A percentile compares a stretch with the other conserved stretches of the same genome.
phyloP scores from a whole-genome alignment of 2,888 invertebrate species.

The Antheraea yamamai region DNA sequence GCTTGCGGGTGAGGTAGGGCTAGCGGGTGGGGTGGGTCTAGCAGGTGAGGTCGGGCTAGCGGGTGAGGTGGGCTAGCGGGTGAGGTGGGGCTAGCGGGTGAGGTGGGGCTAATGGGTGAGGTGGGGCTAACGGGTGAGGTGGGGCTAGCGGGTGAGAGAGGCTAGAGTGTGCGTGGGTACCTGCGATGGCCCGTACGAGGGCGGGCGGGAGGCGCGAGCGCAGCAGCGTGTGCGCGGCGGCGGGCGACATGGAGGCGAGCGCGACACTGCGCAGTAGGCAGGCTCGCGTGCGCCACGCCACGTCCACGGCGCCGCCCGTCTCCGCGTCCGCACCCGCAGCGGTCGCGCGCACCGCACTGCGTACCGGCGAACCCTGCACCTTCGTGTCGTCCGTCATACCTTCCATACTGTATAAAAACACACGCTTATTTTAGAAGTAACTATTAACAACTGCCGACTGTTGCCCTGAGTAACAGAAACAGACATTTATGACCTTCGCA shows the following conservation, averaged over 20 bases:
- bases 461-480: too few relatives aligned
- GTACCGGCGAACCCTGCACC: conserved; percentile 49
- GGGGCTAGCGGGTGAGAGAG: too few relatives aligned
- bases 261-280: conserved; percentile 89
- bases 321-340: conserved; percentile 28
- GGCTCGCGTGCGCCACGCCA: conserved; percentile 71
- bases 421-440: not conserved
- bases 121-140: too few relatives aligned
- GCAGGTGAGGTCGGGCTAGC: not conserved
- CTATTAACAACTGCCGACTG: not conserved
- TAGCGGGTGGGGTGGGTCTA: too few relatives aligned
- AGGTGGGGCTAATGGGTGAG: too few relatives aligned
- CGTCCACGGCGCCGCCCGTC: conserved; percentile 30
- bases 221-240: conserved; percentile 88
- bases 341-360: conserved; percentile 24
- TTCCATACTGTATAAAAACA: conserved; percentile 63
- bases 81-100: too few relatives aligned
- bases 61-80: too few relatives aligned
- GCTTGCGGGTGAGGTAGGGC: too few relatives aligned
- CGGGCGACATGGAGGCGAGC: conserved; percentile 90
- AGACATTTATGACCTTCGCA: too few relatives aligned
- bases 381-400: conserved; percentile 88
- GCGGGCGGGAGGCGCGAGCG: conserved; percentile 84
- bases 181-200: conserved; percentile 72
- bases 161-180: conserved; percentile 32